These are phyloP conservation scores for Chymomyza amoena DNA, from an alignment of 2,888 invertebrate species.

Conservation along the genomic window DNA sequence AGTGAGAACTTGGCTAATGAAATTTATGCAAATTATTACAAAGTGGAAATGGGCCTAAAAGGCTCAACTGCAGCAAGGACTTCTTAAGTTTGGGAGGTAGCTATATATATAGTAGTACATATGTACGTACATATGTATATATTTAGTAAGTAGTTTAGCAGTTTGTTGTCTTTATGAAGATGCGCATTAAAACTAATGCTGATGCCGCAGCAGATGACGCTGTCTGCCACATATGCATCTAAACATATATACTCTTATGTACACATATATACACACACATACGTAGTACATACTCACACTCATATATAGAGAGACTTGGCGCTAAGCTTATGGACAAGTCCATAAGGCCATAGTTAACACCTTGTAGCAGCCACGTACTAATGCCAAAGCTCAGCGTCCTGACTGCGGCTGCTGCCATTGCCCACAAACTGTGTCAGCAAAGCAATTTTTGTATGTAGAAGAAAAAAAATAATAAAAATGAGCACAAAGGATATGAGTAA, in stretches of 20 bases:
- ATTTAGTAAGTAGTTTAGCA: constrained; percentile 35
- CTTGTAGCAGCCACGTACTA: constrained; percentile 72
- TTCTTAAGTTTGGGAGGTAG: neutral
- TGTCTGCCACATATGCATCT: constrained; percentile 30
- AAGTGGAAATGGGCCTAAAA: constrained; percentile 23
- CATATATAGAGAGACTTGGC: neutral
- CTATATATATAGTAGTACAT: neutral
- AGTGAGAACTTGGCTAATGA: constrained; percentile 64
- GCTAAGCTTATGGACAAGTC: constrained; percentile 68
- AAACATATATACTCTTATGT: neutral
- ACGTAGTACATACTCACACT: neutral
- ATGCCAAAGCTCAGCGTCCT: constrained; percentile 71
- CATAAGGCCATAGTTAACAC: constrained; percentile 71
- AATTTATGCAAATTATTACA: constrained; percentile 70
- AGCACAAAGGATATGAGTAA: neutral
- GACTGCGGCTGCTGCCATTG: constrained; percentile 33
- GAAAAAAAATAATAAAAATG: neutral
- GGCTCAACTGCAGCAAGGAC: constrained; percentile 2
- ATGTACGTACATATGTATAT: too few species aligned
- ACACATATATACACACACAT: too few species aligned
- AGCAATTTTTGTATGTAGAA: constrained; percentile 50
- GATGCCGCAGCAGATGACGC: constrained; percentile 43
- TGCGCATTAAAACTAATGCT: constrained; percentile 71
- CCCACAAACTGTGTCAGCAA: constrained; percentile 68
- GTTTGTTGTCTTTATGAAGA: constrained; percentile 59